Base-by-base conservation (phyloP, 2,888 invertebrate species). In the Gryllus longicercus region DNA sequence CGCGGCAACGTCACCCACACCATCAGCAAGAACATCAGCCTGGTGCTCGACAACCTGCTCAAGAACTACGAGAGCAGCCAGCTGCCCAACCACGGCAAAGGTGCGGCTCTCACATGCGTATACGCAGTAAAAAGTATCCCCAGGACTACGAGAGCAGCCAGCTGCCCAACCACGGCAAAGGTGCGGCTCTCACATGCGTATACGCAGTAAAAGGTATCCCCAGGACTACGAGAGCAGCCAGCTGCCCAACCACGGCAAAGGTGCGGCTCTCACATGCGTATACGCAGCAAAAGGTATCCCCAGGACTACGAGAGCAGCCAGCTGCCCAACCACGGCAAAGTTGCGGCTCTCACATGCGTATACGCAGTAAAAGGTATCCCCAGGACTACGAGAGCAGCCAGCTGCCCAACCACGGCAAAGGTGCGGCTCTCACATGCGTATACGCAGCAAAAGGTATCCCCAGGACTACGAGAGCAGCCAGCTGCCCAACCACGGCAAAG, bases 11-110 rank as follows among this genome's bases (percentile, higher is more conserved):
- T 94, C 84, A 91, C 92, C 51, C 3, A 14, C 77, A 49, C 77
- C 77, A 91, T 96, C 18, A 95, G 95, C 80, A 93, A 92, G 85
- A 96, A 96, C 86, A 96, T 96, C 83, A 95, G 95, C 0, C 90
- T 93, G 85, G 93, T 96, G 8, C 88, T 96, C 83, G 96, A 96
- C 85, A 95, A 95, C 86, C 90, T 96, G 74, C 89, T 96, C 84
- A 95, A 96, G 88, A 94, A 96, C 87, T 96, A 96, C 86, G 96
- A 96, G 86, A 95, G 94, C 86, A 95, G 95, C 49, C 95, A 96
- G 85, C 88, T 96, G 82, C 96, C 96, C 10, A 95, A 95, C n/a
- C 95, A 95, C 85, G 95, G 94, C 76, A 92, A 93, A 91, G 96
- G 95, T 95, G 87, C 5, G 23, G 2, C 25, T 38, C 3, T 38